A percentile compares a stretch with the other conserved stretches of the same genome.
Evolutionary conservation across 2,888 invertebrate species (phyloP).

Genomic region (Ophioninae sp.): DNA sequence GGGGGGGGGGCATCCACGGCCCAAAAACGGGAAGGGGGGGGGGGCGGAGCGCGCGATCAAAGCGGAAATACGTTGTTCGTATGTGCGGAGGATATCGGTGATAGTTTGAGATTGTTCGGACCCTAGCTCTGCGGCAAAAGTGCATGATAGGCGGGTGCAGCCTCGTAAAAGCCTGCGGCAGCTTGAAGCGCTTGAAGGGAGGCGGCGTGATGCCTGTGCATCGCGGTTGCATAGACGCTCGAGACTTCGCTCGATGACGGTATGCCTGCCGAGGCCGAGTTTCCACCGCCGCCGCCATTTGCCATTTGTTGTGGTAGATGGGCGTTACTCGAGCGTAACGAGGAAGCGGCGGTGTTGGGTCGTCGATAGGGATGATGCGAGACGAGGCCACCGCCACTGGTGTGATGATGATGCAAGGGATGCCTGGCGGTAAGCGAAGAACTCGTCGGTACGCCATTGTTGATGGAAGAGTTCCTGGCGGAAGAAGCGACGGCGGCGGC

Average conservation of each 20-base stretch:
- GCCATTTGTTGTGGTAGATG: conserved; percentile 68
- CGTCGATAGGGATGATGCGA: conserved; percentile 66
- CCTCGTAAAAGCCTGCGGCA: conserved; percentile 75
- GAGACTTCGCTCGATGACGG: conserved; percentile 67
- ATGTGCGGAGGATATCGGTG: conserved; percentile 43
- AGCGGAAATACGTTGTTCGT: conserved; percentile 47
- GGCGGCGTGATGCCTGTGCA: conserved; percentile 76
- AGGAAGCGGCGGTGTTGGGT: conserved; percentile 55
- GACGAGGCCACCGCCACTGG: conserved; percentile 51
- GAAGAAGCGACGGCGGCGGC: conserved; percentile 59
- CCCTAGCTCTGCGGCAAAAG: conserved; percentile 77
- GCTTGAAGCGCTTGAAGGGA: conserved; percentile 75
- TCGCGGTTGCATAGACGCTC: conserved; percentile 76
- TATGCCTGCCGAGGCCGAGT: conserved; percentile 61
- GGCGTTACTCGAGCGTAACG: conserved; percentile 65
- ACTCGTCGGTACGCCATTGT: neutral
- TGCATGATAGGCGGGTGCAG: conserved; percentile 77
- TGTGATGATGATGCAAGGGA: conserved; percentile 63
- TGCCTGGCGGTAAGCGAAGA: conserved; percentile 42
- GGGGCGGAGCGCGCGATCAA: conserved; percentile 25
- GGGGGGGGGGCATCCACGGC: conserved; percentile 7
- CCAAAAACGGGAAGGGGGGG: conserved; percentile 29
- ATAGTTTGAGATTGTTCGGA: conserved; percentile 37
- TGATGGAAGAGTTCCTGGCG: conserved; percentile 29
- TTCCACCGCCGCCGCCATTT: conserved; percentile 36